Percentiles rank a stretch among this genome's conserved stretches.
Evolutionary conservation across 2,888 invertebrate genomes (phyloP).

Genomic region (Meiosimyza platycephala): DNA sequence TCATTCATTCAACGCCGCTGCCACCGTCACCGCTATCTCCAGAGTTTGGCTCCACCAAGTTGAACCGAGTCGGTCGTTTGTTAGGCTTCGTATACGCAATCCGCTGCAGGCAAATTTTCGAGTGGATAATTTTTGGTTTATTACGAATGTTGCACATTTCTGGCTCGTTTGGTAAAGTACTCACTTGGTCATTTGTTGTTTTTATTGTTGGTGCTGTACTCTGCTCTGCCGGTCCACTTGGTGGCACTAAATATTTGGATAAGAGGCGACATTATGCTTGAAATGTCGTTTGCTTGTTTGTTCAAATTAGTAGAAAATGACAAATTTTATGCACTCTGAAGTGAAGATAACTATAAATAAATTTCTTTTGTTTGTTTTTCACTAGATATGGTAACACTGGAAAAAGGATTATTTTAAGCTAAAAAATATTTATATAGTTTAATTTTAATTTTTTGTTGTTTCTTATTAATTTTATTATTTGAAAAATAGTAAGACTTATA

Average conservation of each 20-base stretch:
- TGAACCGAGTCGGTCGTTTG: background rate
- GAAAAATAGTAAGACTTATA: too few relatives aligned
- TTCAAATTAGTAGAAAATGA: slow-evolving; percentile 29
- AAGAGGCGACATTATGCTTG: slow-evolving; percentile 12
- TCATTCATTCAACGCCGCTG: background rate
- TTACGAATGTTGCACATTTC: slow-evolving; percentile 1
- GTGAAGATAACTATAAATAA: slow-evolving; percentile 17
- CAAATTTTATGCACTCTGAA: slow-evolving; percentile 26
- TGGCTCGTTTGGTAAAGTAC: slow-evolving; percentile 11
- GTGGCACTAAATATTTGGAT: background rate
- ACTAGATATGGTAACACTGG: too few relatives aligned
- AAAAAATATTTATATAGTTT: too few relatives aligned
- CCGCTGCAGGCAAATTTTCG: slow-evolving; percentile 27
- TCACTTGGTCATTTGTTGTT: background rate
- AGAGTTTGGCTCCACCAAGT: background rate
- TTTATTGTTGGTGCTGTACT: background rate
- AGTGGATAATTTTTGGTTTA: slow-evolving; percentile 37
- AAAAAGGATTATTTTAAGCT: too few relatives aligned
- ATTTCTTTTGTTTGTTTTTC: background rate
- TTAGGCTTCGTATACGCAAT: background rate
- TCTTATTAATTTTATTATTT: too few relatives aligned
- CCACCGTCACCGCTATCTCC: too few relatives aligned
- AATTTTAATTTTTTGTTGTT: too few relatives aligned
- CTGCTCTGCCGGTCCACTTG: slow-evolving; percentile 6
- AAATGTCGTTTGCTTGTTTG: slow-evolving; percentile 23